Percentiles rank a stretch among this genome's conserved stretches.
phyloP scores from a whole-genome alignment of 2,113 vertebrate species.

The Spizaetus ornatus region DNA sequence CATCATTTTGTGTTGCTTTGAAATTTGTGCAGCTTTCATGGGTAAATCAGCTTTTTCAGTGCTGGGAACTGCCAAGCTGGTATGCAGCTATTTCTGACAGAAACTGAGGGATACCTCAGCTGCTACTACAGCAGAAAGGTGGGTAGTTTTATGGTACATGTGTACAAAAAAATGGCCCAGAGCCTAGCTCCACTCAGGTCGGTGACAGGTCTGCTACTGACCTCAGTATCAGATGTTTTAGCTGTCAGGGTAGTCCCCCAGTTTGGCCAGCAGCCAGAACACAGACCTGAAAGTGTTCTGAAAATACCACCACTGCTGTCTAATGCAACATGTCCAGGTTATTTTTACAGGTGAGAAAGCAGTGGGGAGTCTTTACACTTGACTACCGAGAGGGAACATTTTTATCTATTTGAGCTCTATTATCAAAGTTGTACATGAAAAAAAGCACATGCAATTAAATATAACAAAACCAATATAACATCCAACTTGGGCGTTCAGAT shows the following conservation, averaged over 20 bases:
- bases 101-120: not conserved
- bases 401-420: not conserved
- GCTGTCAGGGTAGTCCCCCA: accelerated
- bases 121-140: not conserved
- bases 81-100: not conserved
- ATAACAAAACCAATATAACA: not conserved
- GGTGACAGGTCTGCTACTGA: not conserved
- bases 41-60: not conserved
- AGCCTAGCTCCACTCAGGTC: not conserved
- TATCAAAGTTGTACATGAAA: not conserved
- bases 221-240: not conserved
- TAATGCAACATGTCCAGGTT: not conserved
- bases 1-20: not conserved
- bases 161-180: not conserved
- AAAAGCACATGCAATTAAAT: not conserved
- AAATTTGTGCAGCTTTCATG: not conserved
- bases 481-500: not conserved
- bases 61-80: not conserved
- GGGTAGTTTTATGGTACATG: not conserved
- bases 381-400: not conserved
- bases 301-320: not conserved
- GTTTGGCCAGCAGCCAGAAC: not conserved
- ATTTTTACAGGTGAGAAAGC: not conserved
- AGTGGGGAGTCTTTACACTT: not conserved
- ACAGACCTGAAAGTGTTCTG: not conserved